Percentiles rank a stretch among this genome's conserved stretches.
Evolutionary conservation across 2,113 vertebrate species (phyloP).

Genomic region (Cacatua alba): DNA sequence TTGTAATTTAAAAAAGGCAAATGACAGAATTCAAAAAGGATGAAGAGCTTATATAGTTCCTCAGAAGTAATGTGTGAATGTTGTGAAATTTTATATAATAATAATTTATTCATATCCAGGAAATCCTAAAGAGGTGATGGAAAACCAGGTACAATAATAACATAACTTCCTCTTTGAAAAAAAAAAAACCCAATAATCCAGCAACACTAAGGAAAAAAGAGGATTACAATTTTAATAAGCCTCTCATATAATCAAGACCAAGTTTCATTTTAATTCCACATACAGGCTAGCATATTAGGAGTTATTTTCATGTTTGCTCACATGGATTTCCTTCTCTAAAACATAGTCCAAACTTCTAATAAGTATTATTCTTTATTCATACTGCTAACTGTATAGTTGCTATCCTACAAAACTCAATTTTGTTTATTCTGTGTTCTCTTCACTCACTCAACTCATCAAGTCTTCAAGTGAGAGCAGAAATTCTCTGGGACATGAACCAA

Average conservation of each 20-base stretch:
- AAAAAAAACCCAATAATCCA: background rate
- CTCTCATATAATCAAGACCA: background rate
- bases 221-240: background rate
- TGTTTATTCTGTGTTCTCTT: background rate
- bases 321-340: background rate
- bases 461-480: background rate
- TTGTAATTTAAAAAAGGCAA: constrained; percentile 1
- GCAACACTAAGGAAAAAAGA: background rate
- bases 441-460: background rate
- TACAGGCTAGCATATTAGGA: background rate
- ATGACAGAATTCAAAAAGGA: background rate
- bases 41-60: background rate
- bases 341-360: background rate
- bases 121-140: background rate
- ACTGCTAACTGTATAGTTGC: background rate
- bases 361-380: background rate
- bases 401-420: background rate
- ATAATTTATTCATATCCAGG: background rate
- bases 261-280: background rate
- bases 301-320: background rate
- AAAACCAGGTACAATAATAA: background rate
- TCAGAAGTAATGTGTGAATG: background rate
- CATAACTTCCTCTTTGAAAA: background rate
- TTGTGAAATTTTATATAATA: constrained; percentile 26
- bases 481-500: background rate